A percentile compares a stretch with the other conserved stretches of the same genome.
Conservation (phyloP, 2,888 invertebrate genomes). For the Trissoscelio sp. region DNA sequence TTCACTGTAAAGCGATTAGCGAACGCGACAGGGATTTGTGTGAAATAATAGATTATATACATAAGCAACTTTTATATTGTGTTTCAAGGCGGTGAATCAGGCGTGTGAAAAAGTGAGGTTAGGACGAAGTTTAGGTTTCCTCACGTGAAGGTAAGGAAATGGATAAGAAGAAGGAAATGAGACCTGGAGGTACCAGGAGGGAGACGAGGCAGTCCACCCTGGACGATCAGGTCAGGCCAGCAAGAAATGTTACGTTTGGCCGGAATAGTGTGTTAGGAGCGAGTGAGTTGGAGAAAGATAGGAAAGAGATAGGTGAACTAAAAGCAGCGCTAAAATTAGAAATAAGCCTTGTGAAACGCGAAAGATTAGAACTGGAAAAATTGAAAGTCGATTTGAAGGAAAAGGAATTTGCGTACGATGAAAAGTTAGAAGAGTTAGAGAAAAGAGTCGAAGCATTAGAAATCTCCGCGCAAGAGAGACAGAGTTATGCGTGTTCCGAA, state of each 20-base stretch:
- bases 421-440: not conserved
- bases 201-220: not conserved
- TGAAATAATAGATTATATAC: no score
- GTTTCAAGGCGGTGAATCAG: no score
- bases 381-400: not conserved
- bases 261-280: not conserved
- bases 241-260: not conserved
- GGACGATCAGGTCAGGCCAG: not conserved
- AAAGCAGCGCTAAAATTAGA: not conserved
- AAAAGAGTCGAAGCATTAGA: not conserved
- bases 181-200: no score
- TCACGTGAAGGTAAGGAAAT: no score
- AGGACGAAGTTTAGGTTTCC: no score
- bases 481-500: not conserved
- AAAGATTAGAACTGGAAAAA: not conserved
- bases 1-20: not conserved
- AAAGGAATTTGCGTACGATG: not conserved
- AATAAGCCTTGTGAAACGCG: not conserved
- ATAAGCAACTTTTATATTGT: no score
- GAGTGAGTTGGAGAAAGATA: not conserved
- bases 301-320: not conserved
- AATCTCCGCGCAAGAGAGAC: not conserved
- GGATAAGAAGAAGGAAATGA: no score
- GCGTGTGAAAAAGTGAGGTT: no score
- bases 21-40: no score